Conservation (phyloP, 2,797 vertebrate species). For the Crypturellus tataupa region DNA sequence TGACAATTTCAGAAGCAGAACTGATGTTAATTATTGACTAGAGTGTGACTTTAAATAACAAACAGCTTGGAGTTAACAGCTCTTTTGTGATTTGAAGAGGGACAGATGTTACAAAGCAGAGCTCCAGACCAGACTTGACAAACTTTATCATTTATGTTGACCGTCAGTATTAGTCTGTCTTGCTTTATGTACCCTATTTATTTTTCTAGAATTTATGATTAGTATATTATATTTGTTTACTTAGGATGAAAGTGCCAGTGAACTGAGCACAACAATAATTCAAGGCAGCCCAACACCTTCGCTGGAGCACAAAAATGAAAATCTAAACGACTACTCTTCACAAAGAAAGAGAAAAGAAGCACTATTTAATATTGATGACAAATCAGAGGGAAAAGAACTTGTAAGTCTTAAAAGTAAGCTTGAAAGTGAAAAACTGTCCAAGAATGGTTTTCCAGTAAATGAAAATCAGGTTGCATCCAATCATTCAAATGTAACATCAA, state of each 20-base stretch:
- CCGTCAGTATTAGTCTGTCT: neutral
- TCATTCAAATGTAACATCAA: neutral
- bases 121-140: neutral
- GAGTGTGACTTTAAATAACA: neutral
- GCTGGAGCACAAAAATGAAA: slow-evolving; percentile 74
- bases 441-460: slow-evolving; percentile 3
- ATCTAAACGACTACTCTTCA: neutral
- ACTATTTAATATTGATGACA: neutral
- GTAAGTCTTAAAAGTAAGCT: neutral
- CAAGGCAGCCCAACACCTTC: slow-evolving; percentile 88
- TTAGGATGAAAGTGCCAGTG: slow-evolving; percentile 85
- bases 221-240: neutral
- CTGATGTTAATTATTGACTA: neutral
- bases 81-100: neutral
- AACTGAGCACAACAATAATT: slow-evolving; percentile 93
- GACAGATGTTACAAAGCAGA: neutral
- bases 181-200: neutral
- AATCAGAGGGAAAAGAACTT: slow-evolving; percentile 10
- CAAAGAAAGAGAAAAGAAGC: slow-evolving; percentile 28
- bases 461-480: neutral
- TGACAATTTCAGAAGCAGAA: neutral
- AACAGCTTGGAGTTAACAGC: neutral
- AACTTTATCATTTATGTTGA: neutral
- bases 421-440: slow-evolving; percentile 9
- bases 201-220: neutral